Conservation (phyloP, 2,113 vertebrate genomes). For the Phoenicopterus ruber region DNA sequence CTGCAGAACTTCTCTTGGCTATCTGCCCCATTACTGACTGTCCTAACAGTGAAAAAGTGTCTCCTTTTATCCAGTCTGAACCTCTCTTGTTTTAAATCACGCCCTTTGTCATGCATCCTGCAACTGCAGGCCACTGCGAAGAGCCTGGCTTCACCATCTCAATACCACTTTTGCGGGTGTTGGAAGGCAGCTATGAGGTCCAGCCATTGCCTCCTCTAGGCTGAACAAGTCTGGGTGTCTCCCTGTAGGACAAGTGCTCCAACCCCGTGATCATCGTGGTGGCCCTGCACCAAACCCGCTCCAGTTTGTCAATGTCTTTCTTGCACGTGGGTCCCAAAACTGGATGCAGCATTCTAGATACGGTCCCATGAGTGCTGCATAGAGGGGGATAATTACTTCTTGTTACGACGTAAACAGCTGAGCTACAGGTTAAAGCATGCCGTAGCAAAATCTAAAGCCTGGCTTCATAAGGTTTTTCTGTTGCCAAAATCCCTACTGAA, state of each 20-base stretch:
- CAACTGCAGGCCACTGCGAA: neutral
- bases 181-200: neutral
- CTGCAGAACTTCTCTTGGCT: neutral
- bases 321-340: neutral
- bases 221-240: neutral
- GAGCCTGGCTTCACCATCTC: neutral
- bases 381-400: neutral
- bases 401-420: neutral
- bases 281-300: neutral
- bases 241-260: neutral
- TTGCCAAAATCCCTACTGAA: neutral
- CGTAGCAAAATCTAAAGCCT: neutral
- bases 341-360: no score
- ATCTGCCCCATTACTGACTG: neutral
- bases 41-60: neutral
- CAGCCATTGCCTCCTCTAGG: neutral
- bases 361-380: neutral
- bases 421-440: neutral
- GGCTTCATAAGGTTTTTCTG: neutral
- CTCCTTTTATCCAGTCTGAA: neutral
- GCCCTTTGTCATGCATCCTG: neutral
- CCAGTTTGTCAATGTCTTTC: neutral
- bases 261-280: rapidly evolving
- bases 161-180: rapidly evolving
- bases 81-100: neutral